phyloP scores from a whole-genome alignment of 2,113 vertebrate species.

The Eulemur rufifrons region DNA sequence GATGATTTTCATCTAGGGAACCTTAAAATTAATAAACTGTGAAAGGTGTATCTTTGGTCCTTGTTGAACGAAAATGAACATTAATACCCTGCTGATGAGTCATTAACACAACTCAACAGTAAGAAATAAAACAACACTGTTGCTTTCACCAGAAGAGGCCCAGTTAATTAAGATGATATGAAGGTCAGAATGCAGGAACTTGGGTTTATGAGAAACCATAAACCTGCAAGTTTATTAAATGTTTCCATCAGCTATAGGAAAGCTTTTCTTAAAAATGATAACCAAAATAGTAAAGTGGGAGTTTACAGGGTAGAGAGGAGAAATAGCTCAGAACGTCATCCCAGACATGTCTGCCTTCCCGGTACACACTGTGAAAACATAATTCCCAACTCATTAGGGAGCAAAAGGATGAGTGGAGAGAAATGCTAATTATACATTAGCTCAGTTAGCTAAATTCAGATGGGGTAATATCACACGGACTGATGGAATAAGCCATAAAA shows the following conservation, averaged over 20 bases:
- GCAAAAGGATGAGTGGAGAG: conserved; percentile 55
- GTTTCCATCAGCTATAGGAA: conserved; percentile 17
- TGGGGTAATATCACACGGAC: conserved; percentile 48
- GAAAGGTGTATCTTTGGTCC: conserved; percentile 59
- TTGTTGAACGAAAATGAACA: conserved; percentile 72
- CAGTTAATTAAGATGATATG: conserved; percentile 63
- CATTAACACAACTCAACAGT: conserved; percentile 73
- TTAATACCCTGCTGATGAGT: conserved; percentile 73
- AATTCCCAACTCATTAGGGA: conserved; percentile 76
- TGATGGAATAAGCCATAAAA: conserved; percentile 68
- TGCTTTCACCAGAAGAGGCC: conserved; percentile 41
- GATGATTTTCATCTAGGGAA: conserved; percentile 72
- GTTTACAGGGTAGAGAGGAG: neutral
- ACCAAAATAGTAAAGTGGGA: conserved; percentile 31
- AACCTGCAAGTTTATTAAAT: conserved; percentile 60
- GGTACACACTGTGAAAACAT: conserved; percentile 49
- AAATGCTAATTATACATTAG: conserved; percentile 78
- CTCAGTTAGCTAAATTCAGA: conserved; percentile 77
- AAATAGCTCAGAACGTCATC: conserved; percentile 48
- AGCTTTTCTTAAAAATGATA: neutral
- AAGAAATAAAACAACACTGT: conserved; percentile 73
- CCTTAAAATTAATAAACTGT: conserved; percentile 77
- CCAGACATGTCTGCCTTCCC: conserved; percentile 54
- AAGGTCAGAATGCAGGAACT: conserved; percentile 40
- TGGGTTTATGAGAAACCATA: conserved; percentile 3